A percentile compares a stretch with the other conserved stretches of the same genome.
Conservation (phyloP, 2,888 invertebrate genomes). For the Timandra comae region DNA sequence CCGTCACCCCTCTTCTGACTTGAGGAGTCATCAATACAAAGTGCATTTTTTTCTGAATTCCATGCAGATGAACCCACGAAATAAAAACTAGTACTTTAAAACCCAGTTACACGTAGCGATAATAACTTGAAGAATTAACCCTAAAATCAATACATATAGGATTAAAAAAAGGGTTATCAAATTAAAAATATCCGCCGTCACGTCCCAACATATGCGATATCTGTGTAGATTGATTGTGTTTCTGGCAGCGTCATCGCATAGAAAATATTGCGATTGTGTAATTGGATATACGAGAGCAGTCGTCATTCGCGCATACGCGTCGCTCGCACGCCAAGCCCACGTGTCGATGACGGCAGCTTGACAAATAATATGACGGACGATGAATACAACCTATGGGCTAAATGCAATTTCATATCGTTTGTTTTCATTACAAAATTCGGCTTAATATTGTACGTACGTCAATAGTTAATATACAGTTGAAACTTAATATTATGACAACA, state of each 20-base stretch:
- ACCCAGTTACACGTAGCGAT: too few species aligned
- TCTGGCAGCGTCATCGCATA: conserved; percentile 58
- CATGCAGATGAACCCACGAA: too few species aligned
- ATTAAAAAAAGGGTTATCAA: too few species aligned
- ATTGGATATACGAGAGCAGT: conserved; percentile 55
- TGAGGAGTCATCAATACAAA: too few species aligned
- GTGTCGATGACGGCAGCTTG: conserved; percentile 60
- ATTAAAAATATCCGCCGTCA: conserved; percentile 8
- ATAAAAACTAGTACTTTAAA: too few species aligned
- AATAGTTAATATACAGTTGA: too few species aligned
- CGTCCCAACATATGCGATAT: conserved; percentile 21
- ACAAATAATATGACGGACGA: conserved; percentile 70
- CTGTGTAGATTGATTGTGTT: conserved; percentile 63
- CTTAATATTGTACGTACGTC: neutral
- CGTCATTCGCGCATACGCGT: conserved; percentile 31
- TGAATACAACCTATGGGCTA: conserved; percentile 48
- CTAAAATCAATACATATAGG: too few species aligned
- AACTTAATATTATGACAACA: too few species aligned
- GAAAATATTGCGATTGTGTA: conserved; percentile 72
- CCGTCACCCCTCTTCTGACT: too few species aligned
- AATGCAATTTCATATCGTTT: conserved; percentile 46
- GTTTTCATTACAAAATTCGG: conserved; percentile 6
- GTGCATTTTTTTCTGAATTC: too few species aligned
- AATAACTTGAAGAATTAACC: too few species aligned
- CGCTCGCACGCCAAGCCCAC: conserved; percentile 56